Percentiles rank a stretch among this genome's conserved stretches.
Conservation (phyloP, 2,888 invertebrate species). For the Tenodera sinensis region DNA sequence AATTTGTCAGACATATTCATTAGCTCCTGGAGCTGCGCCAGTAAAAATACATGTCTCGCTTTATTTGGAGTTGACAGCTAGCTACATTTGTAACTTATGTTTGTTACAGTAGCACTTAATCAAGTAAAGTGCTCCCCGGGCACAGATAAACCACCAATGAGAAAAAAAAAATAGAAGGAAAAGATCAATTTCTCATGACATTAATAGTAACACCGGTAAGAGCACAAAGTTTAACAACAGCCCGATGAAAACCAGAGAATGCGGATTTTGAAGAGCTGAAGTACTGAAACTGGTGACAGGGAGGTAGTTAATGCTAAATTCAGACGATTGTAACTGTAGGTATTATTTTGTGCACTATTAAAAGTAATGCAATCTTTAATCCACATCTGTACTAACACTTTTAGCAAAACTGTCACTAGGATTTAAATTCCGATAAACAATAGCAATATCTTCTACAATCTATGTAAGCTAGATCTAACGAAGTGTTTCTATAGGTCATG, state of each 20-base stretch:
- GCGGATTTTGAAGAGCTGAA: too few relatives aligned
- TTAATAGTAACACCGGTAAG: neutral
- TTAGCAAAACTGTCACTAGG: too few relatives aligned
- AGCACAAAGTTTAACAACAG: neutral
- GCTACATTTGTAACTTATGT: neutral
- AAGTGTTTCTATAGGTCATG: too few relatives aligned
- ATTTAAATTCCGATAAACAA: too few relatives aligned
- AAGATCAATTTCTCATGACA: neutral
- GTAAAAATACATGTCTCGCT: neutral
- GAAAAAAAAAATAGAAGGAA: neutral
- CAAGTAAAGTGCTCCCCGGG: neutral
- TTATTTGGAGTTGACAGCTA: neutral
- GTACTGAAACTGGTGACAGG: too few relatives aligned
- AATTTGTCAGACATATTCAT: neutral
- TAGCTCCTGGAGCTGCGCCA: neutral
- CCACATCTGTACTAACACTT: too few relatives aligned
- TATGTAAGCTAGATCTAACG: too few relatives aligned
- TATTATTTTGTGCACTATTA: too few relatives aligned
- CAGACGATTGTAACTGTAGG: too few relatives aligned
- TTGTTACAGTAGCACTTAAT: neutral
- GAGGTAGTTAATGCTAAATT: too few relatives aligned
- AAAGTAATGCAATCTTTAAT: too few relatives aligned
- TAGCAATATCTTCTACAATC: too few relatives aligned
- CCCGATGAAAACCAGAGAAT: neutral
- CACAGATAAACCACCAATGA: neutral